phyloP scores from a whole-genome alignment of 2,888 invertebrate genomes.

The Gnatocerus cornutus region DNA sequence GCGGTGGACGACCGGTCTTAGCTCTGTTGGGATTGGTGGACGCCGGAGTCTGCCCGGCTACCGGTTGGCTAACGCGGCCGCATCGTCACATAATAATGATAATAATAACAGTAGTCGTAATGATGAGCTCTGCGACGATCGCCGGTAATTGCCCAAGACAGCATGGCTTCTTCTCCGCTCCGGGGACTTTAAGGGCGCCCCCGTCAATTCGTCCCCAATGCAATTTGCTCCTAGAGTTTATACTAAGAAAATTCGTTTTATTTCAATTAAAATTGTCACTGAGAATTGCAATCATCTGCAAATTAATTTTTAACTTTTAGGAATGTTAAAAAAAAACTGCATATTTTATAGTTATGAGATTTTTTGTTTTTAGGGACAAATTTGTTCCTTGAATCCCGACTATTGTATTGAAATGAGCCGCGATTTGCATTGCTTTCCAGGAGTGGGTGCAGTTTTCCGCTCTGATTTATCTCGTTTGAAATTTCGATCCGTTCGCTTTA shows the following conservation, averaged over 20 bases:
- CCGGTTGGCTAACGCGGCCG: conserved; percentile 66
- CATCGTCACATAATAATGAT: conserved; percentile 69
- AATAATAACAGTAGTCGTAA: conserved; percentile 69
- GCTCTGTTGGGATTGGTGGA: conserved; percentile 61
- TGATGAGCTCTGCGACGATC: conserved; percentile 65
- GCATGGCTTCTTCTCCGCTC: conserved; percentile 62
- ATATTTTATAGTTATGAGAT: no score
- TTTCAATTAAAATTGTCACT: no score
- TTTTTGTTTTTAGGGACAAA: no score
- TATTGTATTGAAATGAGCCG: conserved; percentile 12
- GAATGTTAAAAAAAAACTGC: no score
- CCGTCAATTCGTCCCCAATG: no score
- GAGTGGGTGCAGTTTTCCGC: conserved; percentile 1
- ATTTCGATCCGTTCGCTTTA: conserved; percentile 6
- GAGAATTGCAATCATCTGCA: no score
- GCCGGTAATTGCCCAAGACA: conserved; percentile 65
- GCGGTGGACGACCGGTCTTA: conserved; percentile 64
- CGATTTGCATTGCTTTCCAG: conserved; percentile 1
- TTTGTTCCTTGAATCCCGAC: no score
- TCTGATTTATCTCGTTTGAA: background rate
- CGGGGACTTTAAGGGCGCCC: background rate
- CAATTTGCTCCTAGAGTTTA: no score
- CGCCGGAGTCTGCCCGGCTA: conserved; percentile 59
- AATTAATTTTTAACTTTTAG: no score
- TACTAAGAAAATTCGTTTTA: no score